Conservation (phyloP, 2,113 vertebrate species). For the Gymnogyps californianus region DNA sequence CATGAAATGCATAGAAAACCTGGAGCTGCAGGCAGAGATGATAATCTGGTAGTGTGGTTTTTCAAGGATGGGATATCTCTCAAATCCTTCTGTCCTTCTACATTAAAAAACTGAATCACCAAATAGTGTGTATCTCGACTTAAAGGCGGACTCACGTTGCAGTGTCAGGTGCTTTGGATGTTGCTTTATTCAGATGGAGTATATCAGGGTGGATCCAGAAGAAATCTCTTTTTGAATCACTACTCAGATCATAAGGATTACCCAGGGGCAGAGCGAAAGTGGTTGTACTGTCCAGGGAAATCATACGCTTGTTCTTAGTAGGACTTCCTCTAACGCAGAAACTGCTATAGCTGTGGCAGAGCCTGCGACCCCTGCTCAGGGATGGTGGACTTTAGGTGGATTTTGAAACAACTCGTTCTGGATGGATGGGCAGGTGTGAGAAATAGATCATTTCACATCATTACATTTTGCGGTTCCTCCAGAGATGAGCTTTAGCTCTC, state of each 20-base stretch:
- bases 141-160: background rate
- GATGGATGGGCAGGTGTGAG: background rate
- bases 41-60: background rate
- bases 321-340: background rate
- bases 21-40: background rate
- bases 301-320: background rate
- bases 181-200: background rate
- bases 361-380: fast-evolving
- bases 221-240: background rate
- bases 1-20: background rate
- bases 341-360: background rate
- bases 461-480: background rate
- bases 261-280: background rate
- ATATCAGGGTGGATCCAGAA: background rate
- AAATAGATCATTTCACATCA: background rate
- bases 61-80: background rate
- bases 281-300: background rate
- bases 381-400: background rate
- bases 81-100: background rate
- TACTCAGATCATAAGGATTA: background rate
- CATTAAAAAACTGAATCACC: background rate
- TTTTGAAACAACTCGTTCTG: background rate
- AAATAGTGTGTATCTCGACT: background rate
- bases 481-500: background rate
- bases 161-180: background rate